Evolutionary conservation across 2,888 invertebrate species (phyloP).

Genomic region (Perithous albicinctus): DNA sequence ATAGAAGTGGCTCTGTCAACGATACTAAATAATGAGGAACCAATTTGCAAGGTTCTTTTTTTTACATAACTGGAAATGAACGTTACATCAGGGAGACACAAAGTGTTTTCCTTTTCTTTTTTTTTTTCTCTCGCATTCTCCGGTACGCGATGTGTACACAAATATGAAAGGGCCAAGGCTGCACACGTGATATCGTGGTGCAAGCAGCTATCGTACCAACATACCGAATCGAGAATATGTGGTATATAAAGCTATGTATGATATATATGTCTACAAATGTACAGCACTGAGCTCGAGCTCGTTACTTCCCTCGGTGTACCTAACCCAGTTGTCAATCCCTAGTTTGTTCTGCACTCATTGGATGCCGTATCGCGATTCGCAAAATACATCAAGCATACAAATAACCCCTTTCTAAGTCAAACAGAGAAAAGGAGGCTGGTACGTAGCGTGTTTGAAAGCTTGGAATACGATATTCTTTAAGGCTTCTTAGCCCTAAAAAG

Average conservation of each 20-base stretch:
- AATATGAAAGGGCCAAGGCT: constrained; percentile 8
- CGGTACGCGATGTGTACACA: background rate
- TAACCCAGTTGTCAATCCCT: constrained; percentile 81
- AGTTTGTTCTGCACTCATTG: constrained; percentile 80
- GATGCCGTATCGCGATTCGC: constrained; percentile 74
- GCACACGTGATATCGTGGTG: constrained; percentile 34
- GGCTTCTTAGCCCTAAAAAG: constrained; percentile 21
- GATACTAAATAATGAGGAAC: no score
- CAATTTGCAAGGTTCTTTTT: no score
- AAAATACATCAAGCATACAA: constrained; percentile 76
- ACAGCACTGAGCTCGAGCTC: constrained; percentile 64
- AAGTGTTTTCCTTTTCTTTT: no score
- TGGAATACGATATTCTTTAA: constrained; percentile 37
- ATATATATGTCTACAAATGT: constrained; percentile 42
- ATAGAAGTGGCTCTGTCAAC: no score
- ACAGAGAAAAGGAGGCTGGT: constrained; percentile 50
- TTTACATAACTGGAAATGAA: no score
- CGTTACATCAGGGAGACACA: no score
- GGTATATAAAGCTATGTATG: constrained; percentile 3
- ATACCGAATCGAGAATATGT: constrained; percentile 32
- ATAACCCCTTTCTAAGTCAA: constrained; percentile 73
- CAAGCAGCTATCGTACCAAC: constrained; percentile 27
- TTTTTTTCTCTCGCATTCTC: background rate
- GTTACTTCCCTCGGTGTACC: constrained; percentile 77
- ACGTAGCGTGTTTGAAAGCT: background rate